Evolutionary conservation across 2,888 invertebrate species (phyloP), one percentile per base, ranked within the genome.

Genomic region (Tachina grossa): DNA sequence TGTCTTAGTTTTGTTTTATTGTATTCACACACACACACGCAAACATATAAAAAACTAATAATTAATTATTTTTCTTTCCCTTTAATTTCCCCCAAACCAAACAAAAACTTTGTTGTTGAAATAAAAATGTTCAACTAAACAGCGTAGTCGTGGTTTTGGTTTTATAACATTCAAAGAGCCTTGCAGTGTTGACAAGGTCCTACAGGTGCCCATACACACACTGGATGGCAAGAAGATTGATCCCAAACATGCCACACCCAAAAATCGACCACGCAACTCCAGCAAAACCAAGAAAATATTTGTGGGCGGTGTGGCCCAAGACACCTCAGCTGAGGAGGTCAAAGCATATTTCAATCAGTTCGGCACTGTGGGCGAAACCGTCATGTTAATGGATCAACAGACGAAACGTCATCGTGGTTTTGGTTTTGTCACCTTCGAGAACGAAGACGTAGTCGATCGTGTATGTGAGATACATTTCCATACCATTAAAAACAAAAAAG

Each of bases 391-490:
- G 97, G 97, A 97, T 92, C 97, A 97, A 93, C 97, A 97, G 93
- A 97, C 97, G 45, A 97, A 97, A 91, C 95, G 97, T 80, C 97
- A 97, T 92, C 95, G 97, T 76, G 97, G 97, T 87, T 97, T 97
- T 92, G 97, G 97, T 51, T 97, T 97, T 93, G 97, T 97, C 84
- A 97, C 97, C 55, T 97, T 97, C 93, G 97, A 97, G 92, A 96
- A 96, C 89, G 97, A 97, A 92, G 97, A 97, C 92, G 97, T 97
- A 2, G 97, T 97, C 19, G 97, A 97, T 92, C 95, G 97, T 87
- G 97, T 97, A n/a, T 97, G 97, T 93, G 97, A 97, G 90, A 97
- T 97, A 68, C 97, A 97, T 93, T 97, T 97, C 93, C 97, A 97
- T 93, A 97, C 97, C 81, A 97, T 97, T 89, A 97, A 97, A 93